Evolutionary conservation across 2,797 vertebrate species (phyloP), one percentile per base, ranked within the genome.

Genomic region (Fundulus diaphanus): DNA sequence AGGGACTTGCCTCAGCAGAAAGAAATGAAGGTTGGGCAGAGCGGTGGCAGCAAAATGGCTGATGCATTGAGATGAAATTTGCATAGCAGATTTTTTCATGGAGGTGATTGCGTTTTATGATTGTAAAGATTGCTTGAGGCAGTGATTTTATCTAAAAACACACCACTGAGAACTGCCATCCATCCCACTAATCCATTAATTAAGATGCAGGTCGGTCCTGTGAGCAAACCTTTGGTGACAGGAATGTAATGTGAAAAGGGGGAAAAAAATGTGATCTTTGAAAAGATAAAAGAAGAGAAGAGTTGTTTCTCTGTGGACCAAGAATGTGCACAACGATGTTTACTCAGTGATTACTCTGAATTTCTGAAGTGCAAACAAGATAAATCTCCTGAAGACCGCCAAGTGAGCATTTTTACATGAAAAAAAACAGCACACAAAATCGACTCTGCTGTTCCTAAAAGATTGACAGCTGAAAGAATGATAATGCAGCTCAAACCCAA

Each of bases 51-150:
- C 59, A 61, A 49, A 33, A 35, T 11, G 49, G 46, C 73, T 80
- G 59, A 79, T 69, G 76, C 72, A 75, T 57, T 82, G 52, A 87
- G 78, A 86, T 83, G 40, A 81, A 85, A 80, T 76, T 68, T 75
- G 76, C 57, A 63, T 67, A 73, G 70, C 73, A 65, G 33, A 40
- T 82, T 73, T 85, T 74, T 24, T 51, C 18, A 52, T 79, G 44
- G 76, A 81, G 78, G 61, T 70, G 75, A 78, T 78, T 79, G 73
- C 72, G 68, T 81, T 82, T 86, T 90, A 87, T 77, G 79, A 78
- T 75, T 84, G 74, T 40, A 52, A 49, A 76, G 31, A 67, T 70
- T 63, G 76, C 78, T 57, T 22, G 8, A 70, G 70, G 77, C 78
- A 63, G 81, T 80, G 48, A 61, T 83, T 77, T 80, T 7, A 82